Percentiles rank a stretch among this genome's conserved stretches.
Evolutionary conservation across 2,888 invertebrate genomes (phyloP).

Genomic region (Chloroclysta siterata): DNA sequence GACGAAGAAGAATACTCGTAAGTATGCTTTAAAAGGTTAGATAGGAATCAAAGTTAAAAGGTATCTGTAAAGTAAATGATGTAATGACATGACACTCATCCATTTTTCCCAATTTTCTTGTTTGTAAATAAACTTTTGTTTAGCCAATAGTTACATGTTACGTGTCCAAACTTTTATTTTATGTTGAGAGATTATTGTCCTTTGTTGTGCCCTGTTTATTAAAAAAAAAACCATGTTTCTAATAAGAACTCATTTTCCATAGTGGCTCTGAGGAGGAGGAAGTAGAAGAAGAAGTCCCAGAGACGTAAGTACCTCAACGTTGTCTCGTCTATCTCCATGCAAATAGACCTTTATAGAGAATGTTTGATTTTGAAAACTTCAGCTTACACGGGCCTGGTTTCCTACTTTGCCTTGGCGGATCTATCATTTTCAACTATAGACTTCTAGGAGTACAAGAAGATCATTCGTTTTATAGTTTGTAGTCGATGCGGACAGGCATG

Average conservation of each 20-base stretch:
- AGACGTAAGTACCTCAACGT: constrained; percentile 87
- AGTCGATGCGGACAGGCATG: constrained; percentile 60
- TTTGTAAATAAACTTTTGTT: constrained; percentile 25
- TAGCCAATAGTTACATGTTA: constrained; percentile 14
- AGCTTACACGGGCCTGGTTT: constrained; percentile 76
- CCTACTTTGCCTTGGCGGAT: constrained; percentile 72
- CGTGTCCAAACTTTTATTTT: constrained; percentile 3
- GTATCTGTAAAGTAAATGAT: constrained; percentile 18
- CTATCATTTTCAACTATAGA: constrained; percentile 60
- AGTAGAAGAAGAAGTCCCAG: constrained; percentile 91
- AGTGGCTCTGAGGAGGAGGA: constrained; percentile 90
- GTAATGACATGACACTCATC: constrained; percentile 7
- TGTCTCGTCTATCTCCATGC: constrained; percentile 42
- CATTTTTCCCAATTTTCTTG: constrained; percentile 15
- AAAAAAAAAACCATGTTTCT: constrained; percentile 11
- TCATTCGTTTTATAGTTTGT: constrained; percentile 50
- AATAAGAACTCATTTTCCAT: constrained; percentile 52
- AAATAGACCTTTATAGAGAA: constrained; percentile 61
- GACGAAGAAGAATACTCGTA: constrained; percentile 98
- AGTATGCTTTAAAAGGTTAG: constrained; percentile 82
- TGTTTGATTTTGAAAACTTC: constrained; percentile 74
- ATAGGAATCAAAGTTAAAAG: constrained; percentile 21
- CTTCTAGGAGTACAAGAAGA: constrained; percentile 46
- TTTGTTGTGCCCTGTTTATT: constrained; percentile 17
- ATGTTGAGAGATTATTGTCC: constrained; percentile 9